Conservation (phyloP, 2,113 vertebrate species). For the Callipepla squamata region DNA sequence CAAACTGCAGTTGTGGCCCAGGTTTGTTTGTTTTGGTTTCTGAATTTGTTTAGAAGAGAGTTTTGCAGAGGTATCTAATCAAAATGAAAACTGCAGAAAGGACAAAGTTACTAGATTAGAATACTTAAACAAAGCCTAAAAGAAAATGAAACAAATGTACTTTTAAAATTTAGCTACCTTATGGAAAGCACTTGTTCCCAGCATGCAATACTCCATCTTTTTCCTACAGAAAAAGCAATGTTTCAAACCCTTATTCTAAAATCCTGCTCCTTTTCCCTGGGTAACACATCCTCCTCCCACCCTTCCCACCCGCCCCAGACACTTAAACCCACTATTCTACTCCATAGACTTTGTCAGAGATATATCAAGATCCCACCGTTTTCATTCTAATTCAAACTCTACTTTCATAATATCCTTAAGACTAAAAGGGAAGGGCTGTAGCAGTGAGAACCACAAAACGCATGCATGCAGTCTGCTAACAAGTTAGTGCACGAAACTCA, state of each 20-base stretch:
- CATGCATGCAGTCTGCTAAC: constrained; percentile 54
- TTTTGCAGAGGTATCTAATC: constrained; percentile 50
- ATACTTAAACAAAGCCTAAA: constrained; percentile 58
- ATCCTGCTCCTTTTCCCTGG: constrained; percentile 39
- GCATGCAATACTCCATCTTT: constrained; percentile 75
- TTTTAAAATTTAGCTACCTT: constrained; percentile 73
- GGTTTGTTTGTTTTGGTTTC: neutral
- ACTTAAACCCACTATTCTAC: constrained; percentile 10
- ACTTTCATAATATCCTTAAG: constrained; percentile 10
- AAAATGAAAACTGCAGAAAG: constrained; percentile 64
- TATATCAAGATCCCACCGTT: neutral
- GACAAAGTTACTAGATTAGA: constrained; percentile 59
- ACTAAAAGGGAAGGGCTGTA: constrained; percentile 17
- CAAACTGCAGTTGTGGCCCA: constrained; percentile 35
- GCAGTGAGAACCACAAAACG: constrained; percentile 11
- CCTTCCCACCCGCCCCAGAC: neutral
- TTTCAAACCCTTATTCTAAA: constrained; percentile 72
- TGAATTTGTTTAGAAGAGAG: constrained; percentile 25
- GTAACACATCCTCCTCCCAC: neutral
- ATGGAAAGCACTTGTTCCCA: constrained; percentile 73
- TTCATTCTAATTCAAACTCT: constrained; percentile 16
- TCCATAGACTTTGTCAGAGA: neutral
- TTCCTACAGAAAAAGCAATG: constrained; percentile 74
- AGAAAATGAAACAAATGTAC: constrained; percentile 62
- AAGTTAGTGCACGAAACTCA: constrained; percentile 17